Conservation (phyloP, 2,113 vertebrate genomes). For the Pipa parva region DNA sequence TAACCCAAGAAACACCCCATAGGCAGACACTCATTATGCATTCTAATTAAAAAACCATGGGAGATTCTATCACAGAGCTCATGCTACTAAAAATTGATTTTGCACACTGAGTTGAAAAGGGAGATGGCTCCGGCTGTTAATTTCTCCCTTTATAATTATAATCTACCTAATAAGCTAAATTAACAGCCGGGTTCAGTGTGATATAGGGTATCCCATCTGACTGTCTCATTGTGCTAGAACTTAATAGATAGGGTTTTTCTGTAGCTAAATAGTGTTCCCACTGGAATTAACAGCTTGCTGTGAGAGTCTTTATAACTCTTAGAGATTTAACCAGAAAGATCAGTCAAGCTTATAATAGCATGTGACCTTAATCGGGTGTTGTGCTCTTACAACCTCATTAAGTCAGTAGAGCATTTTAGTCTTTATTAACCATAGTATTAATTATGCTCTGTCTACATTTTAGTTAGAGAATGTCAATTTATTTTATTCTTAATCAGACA, state of each 20-base stretch:
- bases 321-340: constrained; percentile 1
- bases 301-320: constrained; percentile 13
- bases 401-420: not conserved
- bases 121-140: not conserved
- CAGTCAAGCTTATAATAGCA: not conserved
- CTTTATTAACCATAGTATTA: constrained; percentile 21
- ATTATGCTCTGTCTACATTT: constrained; percentile 5
- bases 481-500: constrained; percentile 1
- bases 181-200: constrained; percentile 11
- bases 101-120: not conserved
- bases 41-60: constrained; percentile 30
- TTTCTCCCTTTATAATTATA: constrained; percentile 25
- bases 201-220: not conserved
- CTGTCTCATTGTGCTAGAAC: constrained; percentile 19
- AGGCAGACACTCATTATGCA: constrained; percentile 19
- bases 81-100: constrained; percentile 1
- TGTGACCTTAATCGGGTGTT: constrained; percentile 6
- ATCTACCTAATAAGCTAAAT: constrained; percentile 39
- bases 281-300: constrained; percentile 17
- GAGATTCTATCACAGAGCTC: constrained; percentile 14
- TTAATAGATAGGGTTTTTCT: constrained; percentile 22
- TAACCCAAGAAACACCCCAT: constrained; percentile 9
- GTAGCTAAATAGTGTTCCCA: constrained; percentile 21
- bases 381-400: constrained; percentile 27
- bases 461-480: not conserved